Conservation (phyloP, 2,888 invertebrate genomes). For the Quadroppia sp. region DNA sequence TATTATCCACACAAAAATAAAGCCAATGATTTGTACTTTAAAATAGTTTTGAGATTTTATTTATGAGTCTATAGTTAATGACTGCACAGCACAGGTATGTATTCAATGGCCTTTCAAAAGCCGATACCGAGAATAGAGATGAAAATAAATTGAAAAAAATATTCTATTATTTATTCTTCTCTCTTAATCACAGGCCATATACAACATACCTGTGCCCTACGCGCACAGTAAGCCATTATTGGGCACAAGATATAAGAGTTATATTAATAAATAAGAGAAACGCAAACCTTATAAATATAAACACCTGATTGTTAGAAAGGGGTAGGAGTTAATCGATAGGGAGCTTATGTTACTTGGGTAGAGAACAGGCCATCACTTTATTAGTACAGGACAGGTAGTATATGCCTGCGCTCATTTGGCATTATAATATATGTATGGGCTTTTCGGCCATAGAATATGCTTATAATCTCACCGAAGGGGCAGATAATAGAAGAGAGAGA, state of each 20-base stretch:
- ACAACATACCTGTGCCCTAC: background rate
- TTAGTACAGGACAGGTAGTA: background rate
- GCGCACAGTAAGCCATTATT: background rate
- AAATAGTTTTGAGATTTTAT: background rate
- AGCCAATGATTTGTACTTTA: background rate
- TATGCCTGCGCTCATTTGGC: background rate
- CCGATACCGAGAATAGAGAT: background rate
- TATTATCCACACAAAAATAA: too few species aligned
- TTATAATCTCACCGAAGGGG: background rate
- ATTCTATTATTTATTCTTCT: background rate
- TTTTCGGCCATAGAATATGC: background rate
- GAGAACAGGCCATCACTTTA: background rate
- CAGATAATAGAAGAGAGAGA: background rate
- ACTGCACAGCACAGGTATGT: background rate
- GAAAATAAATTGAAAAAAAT: background rate
- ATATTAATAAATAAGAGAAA: slow-evolving; percentile 9
- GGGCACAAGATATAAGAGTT: too few species aligned
- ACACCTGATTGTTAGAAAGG: background rate
- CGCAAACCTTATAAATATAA: background rate
- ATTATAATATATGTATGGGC: background rate
- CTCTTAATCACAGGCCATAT: background rate
- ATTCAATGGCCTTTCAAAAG: background rate
- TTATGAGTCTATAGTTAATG: background rate
- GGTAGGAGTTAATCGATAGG: slow-evolving; percentile 37
- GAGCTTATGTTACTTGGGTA: too few species aligned